A percentile compares a stretch with the other conserved stretches of the same genome.
phyloP scores from a whole-genome alignment of 2,113 vertebrate species.

The Genyomyrus donnyi region DNA sequence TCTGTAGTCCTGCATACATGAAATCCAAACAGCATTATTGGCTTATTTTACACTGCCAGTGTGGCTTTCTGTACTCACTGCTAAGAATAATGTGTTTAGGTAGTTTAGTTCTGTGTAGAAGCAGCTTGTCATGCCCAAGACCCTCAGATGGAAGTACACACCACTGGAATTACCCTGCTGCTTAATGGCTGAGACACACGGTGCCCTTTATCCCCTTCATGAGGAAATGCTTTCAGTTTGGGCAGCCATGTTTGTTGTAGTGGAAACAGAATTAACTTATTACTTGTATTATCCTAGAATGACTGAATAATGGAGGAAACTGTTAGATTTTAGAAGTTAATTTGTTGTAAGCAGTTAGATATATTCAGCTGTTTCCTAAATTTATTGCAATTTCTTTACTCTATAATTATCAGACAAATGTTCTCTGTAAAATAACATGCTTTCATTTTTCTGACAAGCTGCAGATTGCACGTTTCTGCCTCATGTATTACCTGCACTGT shows the following conservation, averaged over 20 bases:
- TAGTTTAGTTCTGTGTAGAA: neutral
- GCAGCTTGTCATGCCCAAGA: neutral
- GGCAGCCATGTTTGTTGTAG: neutral
- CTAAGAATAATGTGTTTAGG: neutral
- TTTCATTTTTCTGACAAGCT: neutral
- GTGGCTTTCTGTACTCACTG: neutral
- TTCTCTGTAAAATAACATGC: neutral
- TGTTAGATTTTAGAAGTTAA: neutral
- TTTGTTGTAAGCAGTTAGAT: constrained; percentile 3
- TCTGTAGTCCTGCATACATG: neutral
- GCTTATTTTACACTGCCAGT: neutral
- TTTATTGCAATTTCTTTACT: neutral
- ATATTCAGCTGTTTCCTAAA: neutral
- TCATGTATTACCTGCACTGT: neutral
- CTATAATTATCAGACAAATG: neutral
- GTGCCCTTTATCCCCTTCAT: neutral
- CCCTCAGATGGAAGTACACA: neutral
- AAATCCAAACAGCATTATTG: neutral
- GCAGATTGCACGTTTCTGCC: neutral
- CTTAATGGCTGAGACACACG: neutral
- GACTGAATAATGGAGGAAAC: neutral
- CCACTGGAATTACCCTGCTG: neutral
- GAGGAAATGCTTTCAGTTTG: neutral
- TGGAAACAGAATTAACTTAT: neutral
- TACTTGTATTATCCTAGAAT: neutral